phyloP scores from a whole-genome alignment of 2,797 vertebrate genomes.

The Botia almorhae region DNA sequence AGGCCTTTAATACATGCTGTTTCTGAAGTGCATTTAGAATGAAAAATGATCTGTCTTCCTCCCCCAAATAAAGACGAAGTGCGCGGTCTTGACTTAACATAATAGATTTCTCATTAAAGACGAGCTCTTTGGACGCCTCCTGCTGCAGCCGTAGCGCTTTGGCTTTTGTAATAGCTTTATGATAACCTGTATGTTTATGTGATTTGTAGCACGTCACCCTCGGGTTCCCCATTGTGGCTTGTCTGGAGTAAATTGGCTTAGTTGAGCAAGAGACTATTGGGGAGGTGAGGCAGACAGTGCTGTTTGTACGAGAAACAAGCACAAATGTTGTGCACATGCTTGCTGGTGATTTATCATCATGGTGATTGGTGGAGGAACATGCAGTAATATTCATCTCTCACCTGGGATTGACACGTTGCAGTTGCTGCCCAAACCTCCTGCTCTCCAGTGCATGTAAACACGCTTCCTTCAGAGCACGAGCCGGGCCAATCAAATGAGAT shows the following conservation, averaged over 20 bases:
- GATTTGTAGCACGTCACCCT: conserved; percentile 59
- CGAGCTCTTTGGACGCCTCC: conserved; percentile 34
- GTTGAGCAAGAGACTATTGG: conserved; percentile 42
- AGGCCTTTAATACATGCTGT: conserved; percentile 23
- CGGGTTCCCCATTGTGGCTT: conserved; percentile 52
- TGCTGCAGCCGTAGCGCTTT: conserved; percentile 7
- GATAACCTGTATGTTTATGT: conserved; percentile 51
- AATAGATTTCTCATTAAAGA: conserved; percentile 58
- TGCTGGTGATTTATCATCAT: conserved; percentile 67
- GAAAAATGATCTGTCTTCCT: conserved; percentile 32
- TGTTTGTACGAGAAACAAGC: conserved; percentile 62
- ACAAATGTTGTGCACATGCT: conserved; percentile 60
- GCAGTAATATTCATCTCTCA: conserved; percentile 71
- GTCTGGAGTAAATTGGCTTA: conserved; percentile 67
- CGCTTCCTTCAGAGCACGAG: too few species aligned
- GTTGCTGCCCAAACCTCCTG: neutral
- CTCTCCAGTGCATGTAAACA: neutral
- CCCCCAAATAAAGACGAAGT: conserved; percentile 37
- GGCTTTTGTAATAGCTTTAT: conserved; percentile 31
- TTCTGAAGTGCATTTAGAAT: conserved; percentile 41
- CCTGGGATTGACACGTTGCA: conserved; percentile 47
- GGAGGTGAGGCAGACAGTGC: neutral
- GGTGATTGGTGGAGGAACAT: conserved; percentile 59
- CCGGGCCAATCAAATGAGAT: too few species aligned
- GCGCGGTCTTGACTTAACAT: neutral